Conservation (phyloP, 2,888 invertebrate genomes). For the Lacanobia oleracea region DNA sequence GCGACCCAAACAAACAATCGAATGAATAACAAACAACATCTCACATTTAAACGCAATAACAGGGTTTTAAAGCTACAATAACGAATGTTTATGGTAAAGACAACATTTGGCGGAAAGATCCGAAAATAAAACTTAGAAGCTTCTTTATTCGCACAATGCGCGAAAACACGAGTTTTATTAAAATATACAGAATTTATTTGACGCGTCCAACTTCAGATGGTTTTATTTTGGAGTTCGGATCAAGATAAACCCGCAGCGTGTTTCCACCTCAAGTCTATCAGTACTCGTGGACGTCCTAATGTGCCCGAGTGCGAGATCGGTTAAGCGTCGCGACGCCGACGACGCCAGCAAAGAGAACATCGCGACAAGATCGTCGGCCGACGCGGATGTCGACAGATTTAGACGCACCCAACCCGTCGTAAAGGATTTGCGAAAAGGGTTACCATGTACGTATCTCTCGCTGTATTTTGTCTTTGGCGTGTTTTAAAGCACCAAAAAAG, state of each 20-base stretch:
- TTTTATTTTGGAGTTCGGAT: slow-evolving; percentile 41
- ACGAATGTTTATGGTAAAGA: slow-evolving; percentile 59
- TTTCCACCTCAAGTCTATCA: slow-evolving; percentile 53
- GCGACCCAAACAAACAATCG: slow-evolving; percentile 63
- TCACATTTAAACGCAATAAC: slow-evolving; percentile 60
- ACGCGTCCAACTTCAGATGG: slow-evolving; percentile 10
- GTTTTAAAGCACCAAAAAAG: background rate
- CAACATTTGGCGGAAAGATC: slow-evolving; percentile 41
- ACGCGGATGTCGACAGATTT: slow-evolving; percentile 85
- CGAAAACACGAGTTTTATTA: slow-evolving; percentile 9
- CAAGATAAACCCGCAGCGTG: slow-evolving; percentile 38
- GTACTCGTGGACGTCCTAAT: slow-evolving; percentile 60
- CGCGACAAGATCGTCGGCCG: slow-evolving; percentile 69
- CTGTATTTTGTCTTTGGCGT: slow-evolving; percentile 25
- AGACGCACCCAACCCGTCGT: slow-evolving; percentile 72
- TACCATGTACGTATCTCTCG: slow-evolving; percentile 48
- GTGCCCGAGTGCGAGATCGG: slow-evolving; percentile 59
- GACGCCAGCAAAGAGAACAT: slow-evolving; percentile 75
- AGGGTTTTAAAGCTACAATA: slow-evolving; percentile 46
- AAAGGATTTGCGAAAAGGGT: slow-evolving; percentile 71
- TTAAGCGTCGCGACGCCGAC: slow-evolving; percentile 65
- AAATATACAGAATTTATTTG: slow-evolving; percentile 22
- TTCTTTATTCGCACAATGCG: slow-evolving; percentile 2
- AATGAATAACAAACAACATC: slow-evolving; percentile 64
- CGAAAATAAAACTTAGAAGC: slow-evolving; percentile 39